A percentile compares a stretch with the other conserved stretches of the same genome.
Evolutionary conservation across 2,113 vertebrate species (phyloP).

Genomic region (Poeciliopsis retropinna): DNA sequence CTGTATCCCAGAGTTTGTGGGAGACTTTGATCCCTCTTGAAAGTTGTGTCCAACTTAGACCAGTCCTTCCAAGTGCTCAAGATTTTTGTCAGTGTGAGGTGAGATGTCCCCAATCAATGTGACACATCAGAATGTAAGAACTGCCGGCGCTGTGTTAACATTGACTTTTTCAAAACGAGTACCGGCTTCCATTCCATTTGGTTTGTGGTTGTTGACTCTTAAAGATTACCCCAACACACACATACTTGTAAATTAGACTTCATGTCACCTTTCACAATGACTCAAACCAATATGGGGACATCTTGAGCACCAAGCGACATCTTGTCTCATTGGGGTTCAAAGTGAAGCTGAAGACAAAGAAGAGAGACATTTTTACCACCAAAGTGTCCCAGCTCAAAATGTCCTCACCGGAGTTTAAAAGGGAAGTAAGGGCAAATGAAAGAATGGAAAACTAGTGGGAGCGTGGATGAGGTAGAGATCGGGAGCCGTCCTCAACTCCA

Average conservation of each 20-base stretch:
- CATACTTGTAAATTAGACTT: neutral
- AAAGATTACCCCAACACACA: neutral
- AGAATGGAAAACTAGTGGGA: neutral
- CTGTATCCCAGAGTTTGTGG: too few species aligned
- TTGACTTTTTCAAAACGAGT: neutral
- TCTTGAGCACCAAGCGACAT: too few species aligned
- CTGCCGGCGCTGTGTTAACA: too few species aligned
- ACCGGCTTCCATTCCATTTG: neutral
- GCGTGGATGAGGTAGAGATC: neutral
- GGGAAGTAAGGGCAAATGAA: neutral
- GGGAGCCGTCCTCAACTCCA: neutral
- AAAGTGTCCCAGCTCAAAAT: neutral
- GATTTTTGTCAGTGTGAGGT: neutral
- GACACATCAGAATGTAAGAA: neutral
- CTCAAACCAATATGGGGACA: neutral
- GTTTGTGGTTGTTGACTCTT: neutral
- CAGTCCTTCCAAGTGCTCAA: neutral
- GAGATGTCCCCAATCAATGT: neutral
- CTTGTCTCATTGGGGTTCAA: too few species aligned
- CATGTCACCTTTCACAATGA: neutral
- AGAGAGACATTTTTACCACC: too few species aligned
- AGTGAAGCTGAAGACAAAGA: too few species aligned
- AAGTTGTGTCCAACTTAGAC: neutral
- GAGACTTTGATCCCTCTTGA: too few species aligned
- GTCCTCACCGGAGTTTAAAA: neutral